Evolutionary conservation across 2,888 invertebrate species (phyloP).

Genomic region (Charanyca ferruginea): DNA sequence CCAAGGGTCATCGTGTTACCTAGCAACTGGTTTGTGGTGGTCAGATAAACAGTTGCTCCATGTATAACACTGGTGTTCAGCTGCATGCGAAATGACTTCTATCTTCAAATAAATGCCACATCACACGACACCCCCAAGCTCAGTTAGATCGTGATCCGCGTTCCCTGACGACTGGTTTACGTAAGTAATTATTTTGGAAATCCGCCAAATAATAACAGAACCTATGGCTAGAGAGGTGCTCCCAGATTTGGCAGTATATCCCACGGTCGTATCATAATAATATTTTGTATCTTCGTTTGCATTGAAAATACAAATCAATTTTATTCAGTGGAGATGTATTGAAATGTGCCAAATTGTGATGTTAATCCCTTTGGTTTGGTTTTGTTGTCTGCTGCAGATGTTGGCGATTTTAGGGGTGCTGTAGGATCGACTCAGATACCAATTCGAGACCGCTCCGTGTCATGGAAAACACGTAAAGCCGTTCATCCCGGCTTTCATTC

Average conservation of each 20-base stretch:
- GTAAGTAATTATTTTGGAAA: conserved; percentile 89
- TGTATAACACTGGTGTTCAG: too few relatives aligned
- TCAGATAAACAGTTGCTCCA: too few relatives aligned
- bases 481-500: too few relatives aligned
- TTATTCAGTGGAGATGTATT: conserved; percentile 51
- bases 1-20: too few relatives aligned
- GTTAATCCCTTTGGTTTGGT: conserved; percentile 26
- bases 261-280: conserved; percentile 64
- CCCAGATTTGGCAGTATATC: conserved; percentile 79
- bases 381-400: neutral
- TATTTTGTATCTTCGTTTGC: conserved; percentile 67
- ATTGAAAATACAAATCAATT: conserved; percentile 67
- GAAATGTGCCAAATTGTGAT: conserved; percentile 34
- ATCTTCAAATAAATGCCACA: conserved; percentile 60
- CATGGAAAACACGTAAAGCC: too few relatives aligned
- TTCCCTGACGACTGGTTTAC: conserved; percentile 77
- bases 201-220: conserved; percentile 85
- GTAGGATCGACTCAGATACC: too few relatives aligned
- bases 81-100: too few relatives aligned
- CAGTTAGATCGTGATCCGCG: conserved; percentile 49
- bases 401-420: neutral
- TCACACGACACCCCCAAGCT: conserved; percentile 51
- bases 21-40: too few relatives aligned
- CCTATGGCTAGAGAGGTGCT: conserved; percentile 75
- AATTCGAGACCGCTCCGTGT: too few relatives aligned